These are phyloP conservation scores for Trachelus troglodyta DNA, from an alignment of 2,888 invertebrate species.

Conservation along the genomic window DNA sequence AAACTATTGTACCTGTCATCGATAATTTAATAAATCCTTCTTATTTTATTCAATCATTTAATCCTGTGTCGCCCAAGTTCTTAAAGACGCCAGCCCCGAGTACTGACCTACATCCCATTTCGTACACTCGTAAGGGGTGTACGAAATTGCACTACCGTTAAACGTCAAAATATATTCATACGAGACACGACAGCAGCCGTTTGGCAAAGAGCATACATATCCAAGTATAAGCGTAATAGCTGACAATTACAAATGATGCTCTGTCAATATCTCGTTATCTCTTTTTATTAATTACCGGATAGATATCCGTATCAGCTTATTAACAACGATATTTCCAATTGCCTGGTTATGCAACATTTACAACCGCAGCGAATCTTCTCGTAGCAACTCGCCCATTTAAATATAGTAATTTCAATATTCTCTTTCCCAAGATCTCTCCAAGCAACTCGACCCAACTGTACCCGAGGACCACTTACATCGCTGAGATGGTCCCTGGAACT, in stretches of 20 bases:
- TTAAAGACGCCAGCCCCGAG: too few relatives aligned
- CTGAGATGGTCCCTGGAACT: constrained; percentile 86
- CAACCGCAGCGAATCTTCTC: not conserved
- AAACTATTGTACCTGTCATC: too few relatives aligned
- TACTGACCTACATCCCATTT: too few relatives aligned
- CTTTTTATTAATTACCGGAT: not conserved
- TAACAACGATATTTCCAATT: not conserved
- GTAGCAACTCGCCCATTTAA: not conserved
- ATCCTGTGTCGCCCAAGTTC: too few relatives aligned
- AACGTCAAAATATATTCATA: not conserved
- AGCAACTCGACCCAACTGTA: not conserved
- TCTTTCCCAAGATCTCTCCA: not conserved
- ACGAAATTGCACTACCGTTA: too few relatives aligned
- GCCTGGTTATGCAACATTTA: not conserved
- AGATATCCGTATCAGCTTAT: not conserved
- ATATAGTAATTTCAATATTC: not conserved
- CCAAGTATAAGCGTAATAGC: not conserved
- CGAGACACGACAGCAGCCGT: not conserved
- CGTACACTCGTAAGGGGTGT: too few relatives aligned
- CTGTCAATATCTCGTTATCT: not conserved
- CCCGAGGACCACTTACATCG: constrained; percentile 75
- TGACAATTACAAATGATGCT: not conserved
- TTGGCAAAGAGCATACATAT: not conserved
- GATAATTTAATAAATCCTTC: too few relatives aligned
- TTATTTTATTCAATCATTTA: too few relatives aligned